These are phyloP conservation scores for Lepidonotus clava DNA, from an alignment of 2,888 invertebrate species.

Conservation along the genomic window DNA sequence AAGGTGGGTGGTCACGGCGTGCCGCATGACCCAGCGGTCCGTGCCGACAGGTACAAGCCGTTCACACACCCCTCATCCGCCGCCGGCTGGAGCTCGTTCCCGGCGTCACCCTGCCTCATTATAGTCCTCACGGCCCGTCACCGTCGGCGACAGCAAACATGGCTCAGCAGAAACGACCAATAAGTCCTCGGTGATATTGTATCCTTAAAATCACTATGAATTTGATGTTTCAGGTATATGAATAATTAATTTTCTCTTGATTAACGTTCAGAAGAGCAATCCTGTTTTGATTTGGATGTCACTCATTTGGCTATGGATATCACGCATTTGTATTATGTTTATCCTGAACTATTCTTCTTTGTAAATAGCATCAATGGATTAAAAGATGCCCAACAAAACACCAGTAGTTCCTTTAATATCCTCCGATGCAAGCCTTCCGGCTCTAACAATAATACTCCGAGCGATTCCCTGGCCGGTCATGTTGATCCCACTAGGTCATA, in stretches of 20 bases:
- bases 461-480: too few species aligned
- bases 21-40: not conserved
- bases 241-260: not conserved
- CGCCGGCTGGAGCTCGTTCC: not conserved
- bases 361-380: too few species aligned
- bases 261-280: not conserved
- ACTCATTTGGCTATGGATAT: too few species aligned
- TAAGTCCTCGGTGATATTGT: not conserved
- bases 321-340: too few species aligned
- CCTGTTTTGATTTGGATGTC: not conserved
- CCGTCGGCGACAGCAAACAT: not conserved
- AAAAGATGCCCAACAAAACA: too few species aligned
- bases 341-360: too few species aligned
- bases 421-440: too few species aligned
- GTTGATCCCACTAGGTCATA: too few species aligned
- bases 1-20: not conserved
- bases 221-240: not conserved
- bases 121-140: not conserved
- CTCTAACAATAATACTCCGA: too few species aligned
- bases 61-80: not conserved
- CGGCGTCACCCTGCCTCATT: not conserved
- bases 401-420: too few species aligned
- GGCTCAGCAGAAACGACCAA: not conserved
- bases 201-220: not conserved
- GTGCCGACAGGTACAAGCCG: not conserved